Evolutionary conservation across 2,113 vertebrate species (phyloP).

Genomic region (Strix aluco): DNA sequence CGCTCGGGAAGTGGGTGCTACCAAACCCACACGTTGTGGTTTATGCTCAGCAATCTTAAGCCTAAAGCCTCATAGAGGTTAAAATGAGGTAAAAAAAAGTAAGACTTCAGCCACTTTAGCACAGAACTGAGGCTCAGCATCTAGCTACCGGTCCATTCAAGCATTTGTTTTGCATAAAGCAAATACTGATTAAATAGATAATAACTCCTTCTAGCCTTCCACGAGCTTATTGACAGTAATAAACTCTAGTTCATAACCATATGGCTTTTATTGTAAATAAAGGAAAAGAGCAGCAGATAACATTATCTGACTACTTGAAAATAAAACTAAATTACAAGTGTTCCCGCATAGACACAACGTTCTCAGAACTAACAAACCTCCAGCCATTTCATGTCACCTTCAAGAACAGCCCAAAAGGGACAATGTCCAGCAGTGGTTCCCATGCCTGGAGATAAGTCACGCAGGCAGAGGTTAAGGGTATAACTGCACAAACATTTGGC

Average conservation of each 20-base stretch:
- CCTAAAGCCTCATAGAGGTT: neutral
- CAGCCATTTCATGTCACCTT: neutral
- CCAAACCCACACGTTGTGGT: rapidly evolving
- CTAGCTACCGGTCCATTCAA: neutral
- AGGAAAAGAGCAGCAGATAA: neutral
- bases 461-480: neutral
- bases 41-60: neutral
- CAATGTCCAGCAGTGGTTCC: neutral
- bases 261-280: neutral
- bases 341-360: neutral
- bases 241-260: neutral
- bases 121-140: neutral
- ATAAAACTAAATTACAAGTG: neutral
- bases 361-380: neutral
- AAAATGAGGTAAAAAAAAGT: neutral
- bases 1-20: neutral
- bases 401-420: neutral
- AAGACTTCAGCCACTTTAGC: neutral
- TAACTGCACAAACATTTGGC: neutral
- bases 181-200: slow-evolving; percentile 10
- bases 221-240: neutral
- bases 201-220: neutral
- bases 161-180: neutral
- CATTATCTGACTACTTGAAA: neutral
- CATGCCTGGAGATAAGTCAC: neutral